A percentile compares a stretch with the other conserved stretches of the same genome.
These are phyloP conservation scores for Ormyrus nitidulus DNA, from an alignment of 2,888 invertebrate species.

Conservation along the genomic window DNA sequence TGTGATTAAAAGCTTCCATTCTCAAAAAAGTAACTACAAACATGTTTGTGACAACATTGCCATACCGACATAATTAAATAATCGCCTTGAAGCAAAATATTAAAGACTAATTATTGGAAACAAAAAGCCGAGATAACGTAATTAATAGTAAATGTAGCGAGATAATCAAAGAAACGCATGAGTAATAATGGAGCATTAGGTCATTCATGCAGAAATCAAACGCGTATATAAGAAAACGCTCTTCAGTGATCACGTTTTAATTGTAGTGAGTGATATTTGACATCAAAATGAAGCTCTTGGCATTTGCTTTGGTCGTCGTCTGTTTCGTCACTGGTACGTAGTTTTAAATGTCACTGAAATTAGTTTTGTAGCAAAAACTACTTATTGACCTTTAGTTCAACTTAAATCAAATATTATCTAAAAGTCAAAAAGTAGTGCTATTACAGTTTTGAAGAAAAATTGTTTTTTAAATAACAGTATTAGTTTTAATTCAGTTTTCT, in stretches of 20 bases:
- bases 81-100: too few species aligned
- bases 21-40: too few species aligned
- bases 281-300: conserved; percentile 5
- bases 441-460: background rate
- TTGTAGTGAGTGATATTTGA: background rate
- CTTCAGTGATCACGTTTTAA: conserved; percentile 6
- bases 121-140: too few species aligned
- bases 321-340: conserved; percentile 9
- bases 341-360: background rate
- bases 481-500: background rate
- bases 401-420: background rate
- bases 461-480: background rate
- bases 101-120: too few species aligned
- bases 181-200: too few species aligned
- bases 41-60: too few species aligned
- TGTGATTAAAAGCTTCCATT: too few species aligned
- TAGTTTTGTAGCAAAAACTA: background rate
- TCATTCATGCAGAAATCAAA: too few species aligned
- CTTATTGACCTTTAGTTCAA: background rate
- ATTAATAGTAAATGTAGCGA: too few species aligned
- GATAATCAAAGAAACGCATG: too few species aligned
- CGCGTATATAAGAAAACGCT: background rate
- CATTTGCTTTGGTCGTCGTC: background rate
- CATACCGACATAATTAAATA: too few species aligned
- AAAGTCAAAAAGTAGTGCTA: background rate